These are phyloP conservation scores for Lithophane leautieri DNA, from an alignment of 2,888 invertebrate genomes.

Conservation along the genomic window DNA sequence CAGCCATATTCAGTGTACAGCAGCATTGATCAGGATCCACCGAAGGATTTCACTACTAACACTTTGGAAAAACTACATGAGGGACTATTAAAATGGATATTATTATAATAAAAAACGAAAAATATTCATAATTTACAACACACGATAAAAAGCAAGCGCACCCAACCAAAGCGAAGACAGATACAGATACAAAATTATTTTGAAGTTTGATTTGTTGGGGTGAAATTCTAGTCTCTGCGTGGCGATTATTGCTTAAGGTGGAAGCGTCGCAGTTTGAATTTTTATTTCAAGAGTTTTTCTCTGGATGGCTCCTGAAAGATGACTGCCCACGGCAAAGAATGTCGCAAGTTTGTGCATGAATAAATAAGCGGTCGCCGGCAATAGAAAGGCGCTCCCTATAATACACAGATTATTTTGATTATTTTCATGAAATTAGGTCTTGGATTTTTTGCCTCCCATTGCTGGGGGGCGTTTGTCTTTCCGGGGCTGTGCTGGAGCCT, in stretches of 20 bases:
- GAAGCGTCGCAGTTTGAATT: not conserved
- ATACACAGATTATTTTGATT: not conserved
- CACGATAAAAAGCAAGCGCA: constrained; percentile 86
- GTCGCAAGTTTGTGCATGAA: not conserved
- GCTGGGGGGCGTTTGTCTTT: not conserved
- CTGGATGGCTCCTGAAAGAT: not conserved
- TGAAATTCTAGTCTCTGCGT: constrained; percentile 40
- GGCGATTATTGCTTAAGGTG: not conserved
- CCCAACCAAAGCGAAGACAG: constrained; percentile 86
- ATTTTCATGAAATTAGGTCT: no score
- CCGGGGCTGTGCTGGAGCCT: no score
- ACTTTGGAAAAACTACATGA: constrained; percentile 79
- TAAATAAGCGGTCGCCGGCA: not conserved
- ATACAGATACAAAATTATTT: constrained; percentile 72
- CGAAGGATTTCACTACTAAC: constrained; percentile 80
- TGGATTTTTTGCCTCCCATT: not conserved
- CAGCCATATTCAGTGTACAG: constrained; percentile 93
- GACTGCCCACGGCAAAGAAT: not conserved
- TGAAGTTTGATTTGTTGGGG: constrained; percentile 56
- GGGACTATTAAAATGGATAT: constrained; percentile 71
- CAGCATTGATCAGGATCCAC: constrained; percentile 87
- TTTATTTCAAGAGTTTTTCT: not conserved
- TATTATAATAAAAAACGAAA: constrained; percentile 78
- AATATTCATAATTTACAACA: constrained; percentile 83
- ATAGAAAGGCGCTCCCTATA: not conserved